Base-by-base conservation (phyloP, 2,888 invertebrate species). In the Anaspis maculata region DNA sequence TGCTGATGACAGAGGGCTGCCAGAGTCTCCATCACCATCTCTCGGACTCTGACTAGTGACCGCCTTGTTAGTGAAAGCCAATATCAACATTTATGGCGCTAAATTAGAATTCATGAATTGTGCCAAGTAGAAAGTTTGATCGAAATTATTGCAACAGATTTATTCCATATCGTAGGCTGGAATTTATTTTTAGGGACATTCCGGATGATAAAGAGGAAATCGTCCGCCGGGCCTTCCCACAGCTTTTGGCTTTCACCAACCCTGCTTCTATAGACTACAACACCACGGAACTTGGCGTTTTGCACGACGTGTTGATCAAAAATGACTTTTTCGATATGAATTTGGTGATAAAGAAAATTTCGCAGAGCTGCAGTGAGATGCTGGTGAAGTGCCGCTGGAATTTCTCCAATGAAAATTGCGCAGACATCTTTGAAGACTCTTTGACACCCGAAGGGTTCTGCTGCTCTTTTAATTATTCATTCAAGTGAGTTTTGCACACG, bases 381-480 rank as follows among this genome's bases (percentile, higher is more conserved):
- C 26, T 64, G n/a, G 31, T 54, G 2, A 48, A 48, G 14, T 67
- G 66, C 32, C 45, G 45, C 32, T 67, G 64, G 65, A 49, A 59
- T 6, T 46, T 39, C 2, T 30, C 41, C 3, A 30, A 28, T 9
- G 40, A 50, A 2, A 40, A 52, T 5, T 67, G 66, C 34, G 23
- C 11, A 1, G 27, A 52, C n/a, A 30, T 52, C 15, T 63, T 67
- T 32, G 39, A 42, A 22, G 34, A 48, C 13, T 48, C 57, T 3
- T 47, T 54, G 10, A 58, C 57, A 2, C 40, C 39, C 2, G 36
- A 52, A 28, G 65, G 67, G 1, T 27, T 51, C 13, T 67, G 67
- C 27, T 67, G 66, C 36, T 61, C 65, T 2, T 67, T 64, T 37
- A 67, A 67, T 41, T 62, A 51, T 10, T 25, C n/a, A n/a, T n/a